phyloP scores from a whole-genome alignment of 2,888 invertebrate genomes.

The Eupithecia subumbrata region DNA sequence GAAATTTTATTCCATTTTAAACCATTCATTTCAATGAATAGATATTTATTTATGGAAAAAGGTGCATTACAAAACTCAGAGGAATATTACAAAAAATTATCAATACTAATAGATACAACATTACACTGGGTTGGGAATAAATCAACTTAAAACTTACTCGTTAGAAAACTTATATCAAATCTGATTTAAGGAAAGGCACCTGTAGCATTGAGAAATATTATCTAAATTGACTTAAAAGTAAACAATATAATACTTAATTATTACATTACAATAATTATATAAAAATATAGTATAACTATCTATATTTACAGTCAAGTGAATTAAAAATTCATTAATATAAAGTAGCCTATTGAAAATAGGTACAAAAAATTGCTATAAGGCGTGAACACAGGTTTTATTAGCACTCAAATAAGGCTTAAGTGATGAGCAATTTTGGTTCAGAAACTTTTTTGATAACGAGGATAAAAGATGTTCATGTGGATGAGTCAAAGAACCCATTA shows the following conservation, averaged over 20 bases:
- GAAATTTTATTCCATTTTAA: conserved; percentile 48
- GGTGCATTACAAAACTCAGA: conserved; percentile 28
- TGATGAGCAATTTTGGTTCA: conserved; percentile 46
- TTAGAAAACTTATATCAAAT: conserved; percentile 22
- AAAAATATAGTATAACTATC: conserved; percentile 81
- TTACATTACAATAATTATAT: conserved; percentile 71
- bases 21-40: conserved; percentile 27
- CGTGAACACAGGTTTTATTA: conserved; percentile 60
- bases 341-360: conserved; percentile 51
- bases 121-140: conserved; percentile 15
- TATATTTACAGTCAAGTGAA: conserved; percentile 76
- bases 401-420: conserved; percentile 51
- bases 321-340: conserved; percentile 64
- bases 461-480: conserved; percentile 28
- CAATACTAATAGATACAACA: not conserved
- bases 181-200: conserved; percentile 50
- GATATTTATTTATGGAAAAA: conserved; percentile 42
- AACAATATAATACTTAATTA: conserved; percentile 68
- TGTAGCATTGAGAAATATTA: conserved; percentile 73
- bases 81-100: conserved; percentile 4
- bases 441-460: conserved; percentile 51
- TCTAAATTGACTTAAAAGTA: conserved; percentile 58
- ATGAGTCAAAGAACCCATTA: conserved; percentile 42
- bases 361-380: conserved; percentile 55
- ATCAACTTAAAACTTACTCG: not conserved